Evolutionary conservation across 2,888 invertebrate species (phyloP), one percentile per base, ranked within the genome.

Genomic region (Meteorus cinctellus): DNA sequence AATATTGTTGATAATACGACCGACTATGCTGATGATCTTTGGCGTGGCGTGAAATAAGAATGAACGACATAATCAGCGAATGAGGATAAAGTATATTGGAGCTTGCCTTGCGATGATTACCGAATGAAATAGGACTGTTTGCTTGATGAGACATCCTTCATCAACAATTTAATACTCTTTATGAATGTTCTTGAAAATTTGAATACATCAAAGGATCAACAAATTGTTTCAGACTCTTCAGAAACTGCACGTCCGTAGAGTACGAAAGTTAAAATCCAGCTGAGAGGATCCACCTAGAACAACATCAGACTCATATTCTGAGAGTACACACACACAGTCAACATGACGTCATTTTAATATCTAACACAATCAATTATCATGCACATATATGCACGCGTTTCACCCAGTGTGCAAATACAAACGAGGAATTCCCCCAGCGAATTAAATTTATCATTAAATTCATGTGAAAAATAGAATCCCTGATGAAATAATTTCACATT

Each of bases 91-190:
- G 68, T 71, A 45, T 68, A 48, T n/a, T 48, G 2, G 19, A 55
- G 83, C 85, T 86, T 75, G 86, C 86, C 83, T 84, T 84, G 45
- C 82, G 80, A 75, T 84, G 85, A 78, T 77, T 78, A 24, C 76
- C 79, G 71, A 83, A 86, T 16, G 82, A 78, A 86, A 86, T 86
- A n/a, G 0, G 4, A 34, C 63, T 34, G 34, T 65, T n/a, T 34
- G 5, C 36, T n/a, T n/a, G 65, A 31, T 36, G 19, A 19, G 4
- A 65, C 65, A 65, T 36, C 24, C 2, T 34, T 31, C 10, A 36
- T 65, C 2, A 19, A 65, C 24, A 65, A 36, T 8, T n/a, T n/a
- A n/a, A n/a, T n/a, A n/a, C n/a, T n/a, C 19, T 34, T 6, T 36
- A 5, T 19, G 34, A 62, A 65, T 19, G 10, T 0, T n/a, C 4